phyloP scores from a whole-genome alignment of 1,140 invertebrate genomes.

The Bacillus rossius region DNA sequence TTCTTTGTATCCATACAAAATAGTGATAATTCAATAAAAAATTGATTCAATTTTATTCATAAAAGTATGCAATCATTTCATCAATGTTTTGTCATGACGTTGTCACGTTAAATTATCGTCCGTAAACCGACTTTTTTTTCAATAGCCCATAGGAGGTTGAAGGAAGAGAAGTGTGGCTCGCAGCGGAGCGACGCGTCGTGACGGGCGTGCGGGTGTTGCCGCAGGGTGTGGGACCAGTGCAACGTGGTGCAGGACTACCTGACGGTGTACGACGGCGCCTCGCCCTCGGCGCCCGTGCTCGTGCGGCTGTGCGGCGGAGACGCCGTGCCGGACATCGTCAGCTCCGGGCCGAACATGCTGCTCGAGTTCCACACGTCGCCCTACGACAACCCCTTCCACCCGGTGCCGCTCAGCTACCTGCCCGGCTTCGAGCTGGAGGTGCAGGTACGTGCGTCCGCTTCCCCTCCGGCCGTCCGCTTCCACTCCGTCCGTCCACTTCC shows the following conservation, averaged over 20 bases:
- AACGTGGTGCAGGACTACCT: slow-evolving; percentile 75
- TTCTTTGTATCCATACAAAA: too few relatives aligned
- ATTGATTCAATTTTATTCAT: too few relatives aligned
- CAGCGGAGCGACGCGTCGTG: too few relatives aligned
- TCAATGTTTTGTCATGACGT: too few relatives aligned
- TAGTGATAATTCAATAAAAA: too few relatives aligned
- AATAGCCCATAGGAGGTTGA: too few relatives aligned
- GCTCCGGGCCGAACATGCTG: slow-evolving; percentile 68
- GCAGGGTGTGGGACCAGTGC: slow-evolving; percentile 73
- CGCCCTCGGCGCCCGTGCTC: slow-evolving; percentile 61
- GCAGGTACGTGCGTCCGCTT: slow-evolving; percentile 46
- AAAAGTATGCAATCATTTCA: too few relatives aligned
- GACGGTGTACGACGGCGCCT: slow-evolving; percentile 75
- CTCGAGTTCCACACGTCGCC: slow-evolving; percentile 78
- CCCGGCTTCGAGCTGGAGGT: slow-evolving; percentile 78
- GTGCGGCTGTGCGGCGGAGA: slow-evolving; percentile 79
- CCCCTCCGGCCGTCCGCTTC: not conserved
- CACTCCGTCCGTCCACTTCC: not conserved
- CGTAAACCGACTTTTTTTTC: too few relatives aligned
- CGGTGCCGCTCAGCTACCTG: slow-evolving; percentile 65
- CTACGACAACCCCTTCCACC: slow-evolving; percentile 75
- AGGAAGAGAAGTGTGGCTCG: too few relatives aligned
- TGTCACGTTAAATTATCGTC: too few relatives aligned
- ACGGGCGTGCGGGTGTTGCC: slow-evolving; percentile 24
- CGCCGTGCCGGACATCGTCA: slow-evolving; percentile 71